Evolutionary conservation across 2,797 vertebrate species (phyloP).

Genomic region (Sebastes elongatus): DNA sequence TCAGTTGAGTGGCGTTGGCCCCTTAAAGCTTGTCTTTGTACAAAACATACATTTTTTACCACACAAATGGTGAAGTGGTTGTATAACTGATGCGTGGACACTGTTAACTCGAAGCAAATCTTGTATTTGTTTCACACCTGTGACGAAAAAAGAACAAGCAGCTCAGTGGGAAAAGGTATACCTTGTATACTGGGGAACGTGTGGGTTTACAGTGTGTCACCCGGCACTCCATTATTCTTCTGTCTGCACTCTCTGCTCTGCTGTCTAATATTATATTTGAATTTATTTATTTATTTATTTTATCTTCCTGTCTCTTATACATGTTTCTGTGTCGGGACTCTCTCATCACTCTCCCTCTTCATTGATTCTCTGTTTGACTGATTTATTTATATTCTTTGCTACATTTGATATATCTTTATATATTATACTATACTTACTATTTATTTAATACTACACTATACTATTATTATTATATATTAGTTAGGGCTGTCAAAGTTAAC

Average conservation of each 20-base stretch:
- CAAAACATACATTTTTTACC: neutral
- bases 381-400: too few species aligned
- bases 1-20: neutral
- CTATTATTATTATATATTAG: neutral
- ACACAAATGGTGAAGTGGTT: neutral
- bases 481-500: too few species aligned
- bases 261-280: neutral
- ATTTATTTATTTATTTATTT: neutral
- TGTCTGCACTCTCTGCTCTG: neutral
- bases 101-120: neutral
- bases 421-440: neutral
- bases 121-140: constrained; percentile 24
- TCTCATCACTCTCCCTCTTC: too few species aligned
- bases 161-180: constrained; percentile 6
- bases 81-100: constrained; percentile 22
- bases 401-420: neutral
- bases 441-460: neutral
- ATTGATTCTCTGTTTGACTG: too few species aligned
- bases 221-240: neutral
- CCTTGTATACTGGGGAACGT: constrained; percentile 4
- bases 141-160: constrained; percentile 21
- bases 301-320: neutral
- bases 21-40: neutral
- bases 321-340: neutral
- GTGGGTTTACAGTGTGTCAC: constrained; percentile 21